Evolutionary conservation across 1,140 invertebrate genomes (phyloP), one percentile per base, ranked within the genome.

Genomic region (Drosophila teissieri): DNA sequence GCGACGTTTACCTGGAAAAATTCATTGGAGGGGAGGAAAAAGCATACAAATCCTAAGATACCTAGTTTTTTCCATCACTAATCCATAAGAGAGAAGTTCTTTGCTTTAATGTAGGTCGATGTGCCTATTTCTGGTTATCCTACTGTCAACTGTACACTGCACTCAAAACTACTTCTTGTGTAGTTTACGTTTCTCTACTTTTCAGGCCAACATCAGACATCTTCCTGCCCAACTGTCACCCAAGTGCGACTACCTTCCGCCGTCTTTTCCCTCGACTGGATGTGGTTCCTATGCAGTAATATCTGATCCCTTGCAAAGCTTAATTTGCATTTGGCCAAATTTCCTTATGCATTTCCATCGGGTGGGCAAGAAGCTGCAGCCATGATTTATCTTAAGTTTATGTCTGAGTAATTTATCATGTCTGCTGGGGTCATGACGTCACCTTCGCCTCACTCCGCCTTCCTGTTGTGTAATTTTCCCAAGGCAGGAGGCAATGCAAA

Each of bases 361-460:
- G 56, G 44, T 63, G 48, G 64, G 78, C 51, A 57, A 42, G 51
- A 46, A 62, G 60, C 42, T 65, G 70, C 73, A 77, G 36, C 56
- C 51, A 77, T 78, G 73, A 78, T 86, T 88, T 86, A 86, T 83
- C 77, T 83, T 89, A 75, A 80, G 89, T 89, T 84, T 84, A 83
- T 84, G 80, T 84, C 74, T 57, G 56, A 74, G 84, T 78, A 78
- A 89, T 89, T 89, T 89, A 89, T 89, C 84, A 83, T 80, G 73
- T 80, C 81, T 67, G 61, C 54, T 67, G 64, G 57, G 56, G 53
- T 54, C 69, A 53, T 54, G 57, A 58, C 48, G 34, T 51, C 44
- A 15, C 60, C 49, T 15, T 36, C 58, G 8, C 46, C 27, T 4
- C 42, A 37, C 4, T 36, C n/a, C 15, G n/a, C 15, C 45, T 68